These are phyloP conservation scores for Molothrus aeneus DNA, from an alignment of 2,797 vertebrate species.

Conservation along the genomic window DNA sequence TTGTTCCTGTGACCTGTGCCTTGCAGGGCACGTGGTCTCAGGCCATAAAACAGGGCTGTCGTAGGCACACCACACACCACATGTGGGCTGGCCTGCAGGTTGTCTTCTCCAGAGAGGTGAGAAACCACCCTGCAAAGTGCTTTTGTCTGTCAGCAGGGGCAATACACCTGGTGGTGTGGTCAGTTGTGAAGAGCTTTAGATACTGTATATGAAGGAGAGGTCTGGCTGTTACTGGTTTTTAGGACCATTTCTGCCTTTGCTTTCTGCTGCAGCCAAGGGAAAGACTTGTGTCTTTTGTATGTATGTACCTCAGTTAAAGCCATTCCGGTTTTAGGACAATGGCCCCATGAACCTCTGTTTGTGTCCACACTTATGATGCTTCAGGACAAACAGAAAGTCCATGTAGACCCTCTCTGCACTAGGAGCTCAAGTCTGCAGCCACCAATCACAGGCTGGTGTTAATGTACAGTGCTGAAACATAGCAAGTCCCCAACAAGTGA, in stretches of 20 bases:
- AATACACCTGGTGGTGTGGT: background rate
- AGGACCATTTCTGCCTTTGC: background rate
- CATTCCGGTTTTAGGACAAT: background rate
- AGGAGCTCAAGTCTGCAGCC: background rate
- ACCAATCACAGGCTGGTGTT: background rate
- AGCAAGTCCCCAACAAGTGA: background rate
- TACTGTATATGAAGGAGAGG: background rate
- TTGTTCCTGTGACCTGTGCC: background rate
- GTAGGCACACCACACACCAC: background rate
- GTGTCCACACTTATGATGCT: background rate
- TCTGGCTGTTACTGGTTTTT: background rate
- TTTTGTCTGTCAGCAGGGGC: background rate
- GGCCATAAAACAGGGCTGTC: background rate
- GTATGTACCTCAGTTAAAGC: background rate
- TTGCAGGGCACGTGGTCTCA: accelerated
- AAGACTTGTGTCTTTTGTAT: background rate
- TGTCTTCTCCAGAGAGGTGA: background rate
- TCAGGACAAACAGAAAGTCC: background rate
- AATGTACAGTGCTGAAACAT: background rate
- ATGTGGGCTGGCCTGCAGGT: accelerated
- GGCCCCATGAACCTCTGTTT: background rate
- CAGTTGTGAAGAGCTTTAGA: background rate
- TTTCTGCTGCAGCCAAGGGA: background rate
- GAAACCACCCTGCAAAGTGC: background rate
- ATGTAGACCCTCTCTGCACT: accelerated